Evolutionary conservation across 1,140 invertebrate genomes (phyloP).

Genomic region (Babylonia areolata): DNA sequence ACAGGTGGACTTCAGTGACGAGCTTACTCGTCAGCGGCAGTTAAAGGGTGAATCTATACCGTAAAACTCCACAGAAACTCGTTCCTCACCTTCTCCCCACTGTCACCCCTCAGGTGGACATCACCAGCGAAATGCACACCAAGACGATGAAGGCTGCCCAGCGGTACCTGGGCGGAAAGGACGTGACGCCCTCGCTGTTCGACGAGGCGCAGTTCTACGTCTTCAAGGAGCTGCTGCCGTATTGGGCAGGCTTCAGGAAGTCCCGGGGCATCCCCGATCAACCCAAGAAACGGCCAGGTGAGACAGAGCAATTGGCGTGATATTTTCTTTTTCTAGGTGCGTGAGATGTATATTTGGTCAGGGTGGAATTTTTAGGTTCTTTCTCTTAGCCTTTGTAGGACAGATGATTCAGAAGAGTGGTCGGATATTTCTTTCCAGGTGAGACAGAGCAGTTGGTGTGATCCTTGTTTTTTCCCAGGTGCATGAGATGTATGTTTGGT

Average conservation of each 20-base stretch:
- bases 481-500: too few relatives aligned
- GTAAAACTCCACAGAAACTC: too few relatives aligned
- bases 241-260: conserved; percentile 74
- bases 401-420: too few relatives aligned
- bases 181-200: conserved; percentile 69
- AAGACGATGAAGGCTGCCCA: conserved; percentile 68
- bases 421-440: too few relatives aligned
- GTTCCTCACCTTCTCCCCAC: too few relatives aligned
- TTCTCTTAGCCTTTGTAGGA: too few relatives aligned
- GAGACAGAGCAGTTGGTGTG: too few relatives aligned
- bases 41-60: too few relatives aligned
- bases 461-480: too few relatives aligned
- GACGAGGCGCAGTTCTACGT: conserved; percentile 73
- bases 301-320: not conserved
- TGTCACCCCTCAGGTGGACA: conserved; percentile 72
- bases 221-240: conserved; percentile 75
- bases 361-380: too few relatives aligned
- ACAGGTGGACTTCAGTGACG: too few relatives aligned
- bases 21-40: too few relatives aligned
- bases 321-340: not conserved
- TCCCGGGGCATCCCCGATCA: conserved; percentile 57
- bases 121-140: conserved; percentile 66
- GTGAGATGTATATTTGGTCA: not conserved
- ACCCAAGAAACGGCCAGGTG: conserved; percentile 66
- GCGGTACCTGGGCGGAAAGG: conserved; percentile 70